Base-by-base conservation (phyloP, 2,797 vertebrate genomes). In the Liasis olivaceus region DNA sequence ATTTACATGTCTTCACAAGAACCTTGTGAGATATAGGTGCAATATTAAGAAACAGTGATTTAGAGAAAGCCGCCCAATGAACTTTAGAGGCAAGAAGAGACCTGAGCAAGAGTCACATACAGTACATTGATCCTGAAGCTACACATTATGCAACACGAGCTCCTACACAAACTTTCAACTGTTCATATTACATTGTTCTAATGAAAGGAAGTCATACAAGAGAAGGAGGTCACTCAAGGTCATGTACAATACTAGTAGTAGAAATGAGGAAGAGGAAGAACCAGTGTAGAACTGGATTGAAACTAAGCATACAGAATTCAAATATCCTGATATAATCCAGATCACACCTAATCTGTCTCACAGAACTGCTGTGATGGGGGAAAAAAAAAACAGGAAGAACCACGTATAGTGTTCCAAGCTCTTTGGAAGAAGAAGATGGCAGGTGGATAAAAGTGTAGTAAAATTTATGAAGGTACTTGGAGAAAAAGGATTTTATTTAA, bases 401-500 rank as follows among this genome's bases (percentile, higher is more conserved):
- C 56, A 28, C 14, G 12, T 42, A 22, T 14, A 28, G 2, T 89
- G 24, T 54, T 89, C 64, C 24, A 58, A 84, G 14, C 17, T 90
- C n/a, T 31, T 69, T 86, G 22, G 22, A 63, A 51, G 42, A 22
- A 6, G 6, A 54, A 54, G 20, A 81, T 81, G 72, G 42, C 72
- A 47, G 6, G 1, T 84, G 17, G 12, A 90, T 42, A 28, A 42
- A 47, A 90, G 14, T 66, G 51, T 12, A 84, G 20, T 62, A 31
- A 36, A 26, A 58, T 72, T 47, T 42, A 81, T 28, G 92, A 92
- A 60, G n/a, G 20, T 77, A 64, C 5, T 7, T 36, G 85, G 86
- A 90, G 17, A 94, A 91, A 59, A 88, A 91, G 13, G 15, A 89
- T 90, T 95, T 94, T 90, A 88, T 91, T 95, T 93, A 88, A 64